Conservation (phyloP, 2,888 invertebrate species). For the Esperia sulphurella region DNA sequence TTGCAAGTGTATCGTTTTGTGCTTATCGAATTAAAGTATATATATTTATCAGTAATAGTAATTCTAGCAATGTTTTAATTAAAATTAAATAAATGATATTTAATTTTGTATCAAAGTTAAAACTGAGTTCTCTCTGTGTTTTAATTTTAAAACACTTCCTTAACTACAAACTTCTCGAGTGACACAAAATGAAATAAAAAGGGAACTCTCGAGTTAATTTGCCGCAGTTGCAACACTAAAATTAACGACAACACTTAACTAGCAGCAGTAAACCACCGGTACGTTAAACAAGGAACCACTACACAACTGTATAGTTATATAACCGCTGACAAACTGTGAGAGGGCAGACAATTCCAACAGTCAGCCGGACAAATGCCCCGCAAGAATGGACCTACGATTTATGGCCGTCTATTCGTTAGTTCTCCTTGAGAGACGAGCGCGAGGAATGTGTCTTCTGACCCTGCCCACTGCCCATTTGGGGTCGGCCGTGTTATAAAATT, state of each 20-base stretch:
- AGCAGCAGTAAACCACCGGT: constrained; percentile 6
- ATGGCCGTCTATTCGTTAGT: constrained; percentile 52
- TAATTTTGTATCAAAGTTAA: not conserved
- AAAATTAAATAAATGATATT: too few species aligned
- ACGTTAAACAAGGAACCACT: not conserved
- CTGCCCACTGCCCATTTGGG: constrained; percentile 4
- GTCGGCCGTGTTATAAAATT: constrained; percentile 11
- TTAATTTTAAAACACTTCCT: too few species aligned
- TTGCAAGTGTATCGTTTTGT: constrained; percentile 11
- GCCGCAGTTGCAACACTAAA: constrained; percentile 4
- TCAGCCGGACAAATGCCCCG: constrained; percentile 58
- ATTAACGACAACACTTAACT: constrained; percentile 6
- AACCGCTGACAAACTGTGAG: constrained; percentile 39
- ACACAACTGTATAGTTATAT: constrained; percentile 4
- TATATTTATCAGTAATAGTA: too few species aligned
- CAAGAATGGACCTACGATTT: constrained; percentile 57
- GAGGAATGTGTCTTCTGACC: constrained; percentile 41
- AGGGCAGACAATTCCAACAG: constrained; percentile 33
- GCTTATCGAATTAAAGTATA: constrained; percentile 2
- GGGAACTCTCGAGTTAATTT: not conserved
- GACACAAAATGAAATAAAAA: too few species aligned
- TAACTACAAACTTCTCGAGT: too few species aligned
- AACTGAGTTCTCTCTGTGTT: too few species aligned
- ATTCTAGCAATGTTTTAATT: too few species aligned
- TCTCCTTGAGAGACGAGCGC: constrained; percentile 36